These are phyloP conservation scores for Microplitis mediator DNA, from an alignment of 1,140 invertebrate genomes.

Conservation along the genomic window DNA sequence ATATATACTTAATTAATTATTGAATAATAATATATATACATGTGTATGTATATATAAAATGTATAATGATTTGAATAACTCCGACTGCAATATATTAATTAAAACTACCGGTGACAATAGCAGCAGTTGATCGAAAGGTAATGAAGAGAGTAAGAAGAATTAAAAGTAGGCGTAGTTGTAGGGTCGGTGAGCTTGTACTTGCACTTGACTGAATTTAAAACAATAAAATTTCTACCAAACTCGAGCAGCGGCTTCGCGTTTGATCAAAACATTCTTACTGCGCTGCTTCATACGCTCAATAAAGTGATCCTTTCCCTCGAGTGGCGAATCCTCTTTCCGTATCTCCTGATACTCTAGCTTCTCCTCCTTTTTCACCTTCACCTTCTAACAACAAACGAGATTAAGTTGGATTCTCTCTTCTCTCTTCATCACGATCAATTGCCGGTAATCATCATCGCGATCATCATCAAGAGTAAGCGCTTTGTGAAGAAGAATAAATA, in stretches of 20 bases:
- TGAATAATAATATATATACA: too few species aligned
- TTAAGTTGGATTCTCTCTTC: conserved; percentile 41
- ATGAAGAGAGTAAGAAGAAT: not conserved
- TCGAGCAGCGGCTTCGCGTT: conserved; percentile 53
- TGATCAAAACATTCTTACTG: conserved; percentile 56
- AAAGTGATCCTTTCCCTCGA: conserved; percentile 51
- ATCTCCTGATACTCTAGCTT: not conserved
- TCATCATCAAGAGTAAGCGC: conserved; percentile 20
- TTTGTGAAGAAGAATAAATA: not conserved
- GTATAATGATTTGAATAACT: too few species aligned
- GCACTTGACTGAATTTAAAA: too few species aligned
- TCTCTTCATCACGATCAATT: conserved; percentile 25
- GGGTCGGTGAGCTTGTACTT: too few species aligned
- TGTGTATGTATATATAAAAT: too few species aligned
- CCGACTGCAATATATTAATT: not conserved
- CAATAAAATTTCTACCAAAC: conserved; percentile 44
- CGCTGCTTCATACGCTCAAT: conserved; percentile 58
- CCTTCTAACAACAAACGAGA: conserved; percentile 56
- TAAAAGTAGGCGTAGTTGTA: not conserved
- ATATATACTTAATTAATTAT: too few species aligned
- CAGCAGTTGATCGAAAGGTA: not conserved
- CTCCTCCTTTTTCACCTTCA: conserved; percentile 35
- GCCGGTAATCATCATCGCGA: conserved; percentile 21
- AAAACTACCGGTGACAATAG: not conserved
- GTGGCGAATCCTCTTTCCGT: conserved; percentile 35